phyloP scores from a whole-genome alignment of 2,888 invertebrate species.

The Nephrotoma guestfalica region DNA sequence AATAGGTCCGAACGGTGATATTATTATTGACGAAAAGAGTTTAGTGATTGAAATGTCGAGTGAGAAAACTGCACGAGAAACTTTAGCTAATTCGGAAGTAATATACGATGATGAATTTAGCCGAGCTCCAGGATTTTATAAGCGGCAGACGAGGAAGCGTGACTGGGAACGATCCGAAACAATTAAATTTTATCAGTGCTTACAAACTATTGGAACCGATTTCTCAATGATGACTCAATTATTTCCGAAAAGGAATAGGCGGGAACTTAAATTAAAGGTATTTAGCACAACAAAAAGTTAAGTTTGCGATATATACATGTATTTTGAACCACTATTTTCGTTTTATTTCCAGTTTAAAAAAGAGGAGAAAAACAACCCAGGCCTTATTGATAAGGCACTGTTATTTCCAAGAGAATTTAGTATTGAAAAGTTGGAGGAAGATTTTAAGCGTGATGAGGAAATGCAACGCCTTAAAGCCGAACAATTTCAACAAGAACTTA shows the following conservation, averaged over 20 bases:
- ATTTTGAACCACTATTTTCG: no score
- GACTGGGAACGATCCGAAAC: conserved; percentile 71
- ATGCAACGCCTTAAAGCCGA: conserved; percentile 12
- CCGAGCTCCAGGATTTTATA: conserved; percentile 42
- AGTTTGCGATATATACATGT: not conserved
- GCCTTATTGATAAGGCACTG: conserved; percentile 60
- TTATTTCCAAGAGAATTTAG: conserved; percentile 55
- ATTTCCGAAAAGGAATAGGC: conserved; percentile 63
- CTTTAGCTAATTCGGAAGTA: conserved; percentile 47
- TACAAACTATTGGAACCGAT: conserved; percentile 84
- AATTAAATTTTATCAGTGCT: conserved; percentile 74
- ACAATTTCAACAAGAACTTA: not conserved
- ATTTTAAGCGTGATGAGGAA: conserved; percentile 35
- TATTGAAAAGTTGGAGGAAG: conserved; percentile 41
- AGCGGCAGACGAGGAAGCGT: conserved; percentile 47
- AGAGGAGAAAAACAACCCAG: conserved; percentile 67
- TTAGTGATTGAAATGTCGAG: conserved; percentile 62
- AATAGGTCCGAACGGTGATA: conserved; percentile 70
- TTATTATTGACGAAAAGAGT: conserved; percentile 74
- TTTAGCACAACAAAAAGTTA: not conserved
- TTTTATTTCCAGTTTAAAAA: conserved; percentile 52
- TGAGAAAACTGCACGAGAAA: conserved; percentile 42
- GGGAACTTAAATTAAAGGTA: conserved; percentile 74
- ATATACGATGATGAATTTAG: conserved; percentile 47
- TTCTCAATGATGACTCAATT: conserved; percentile 76